phyloP scores from a whole-genome alignment of 2,797 vertebrate genomes.

The Macropodus opercularis region DNA sequence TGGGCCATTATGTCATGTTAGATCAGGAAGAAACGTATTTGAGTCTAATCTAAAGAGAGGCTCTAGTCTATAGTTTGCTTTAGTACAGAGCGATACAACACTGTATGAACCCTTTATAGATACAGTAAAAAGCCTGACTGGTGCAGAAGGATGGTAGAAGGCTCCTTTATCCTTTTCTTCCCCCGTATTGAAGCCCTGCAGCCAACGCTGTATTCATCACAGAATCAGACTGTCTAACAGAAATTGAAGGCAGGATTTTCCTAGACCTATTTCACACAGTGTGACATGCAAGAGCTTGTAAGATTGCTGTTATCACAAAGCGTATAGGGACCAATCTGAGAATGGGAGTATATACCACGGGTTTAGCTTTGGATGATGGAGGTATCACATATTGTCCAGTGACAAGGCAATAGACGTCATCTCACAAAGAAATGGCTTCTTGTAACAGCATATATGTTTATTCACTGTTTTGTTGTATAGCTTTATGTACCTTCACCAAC shows the following conservation, averaged over 20 bases:
- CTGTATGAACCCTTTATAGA: not conserved
- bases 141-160: not conserved
- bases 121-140: not conserved
- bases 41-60: not conserved
- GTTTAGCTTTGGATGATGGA: constrained; percentile 9
- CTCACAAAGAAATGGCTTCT: not conserved
- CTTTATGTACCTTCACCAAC: not conserved
- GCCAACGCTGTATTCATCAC: constrained; percentile 2
- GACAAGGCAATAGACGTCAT: constrained; percentile 2
- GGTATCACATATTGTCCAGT: constrained; percentile 4
- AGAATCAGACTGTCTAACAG: constrained; percentile 3
- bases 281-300: constrained; percentile 15
- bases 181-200: not conserved
- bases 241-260: constrained; percentile 1
- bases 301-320: constrained; percentile 19
- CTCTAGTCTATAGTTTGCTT: not conserved
- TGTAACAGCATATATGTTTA: too few species aligned
- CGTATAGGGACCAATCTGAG: constrained; percentile 1
- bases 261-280: constrained; percentile 6
- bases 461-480: too few species aligned
- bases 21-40: not conserved
- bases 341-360: not conserved
- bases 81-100: not conserved
- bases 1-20: not conserved
- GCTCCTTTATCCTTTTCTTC: constrained; percentile 5